Percentiles rank a stretch among this genome's conserved stretches.
Conservation (phyloP, 2,888 invertebrate genomes). For the Cephalotes varians region DNA sequence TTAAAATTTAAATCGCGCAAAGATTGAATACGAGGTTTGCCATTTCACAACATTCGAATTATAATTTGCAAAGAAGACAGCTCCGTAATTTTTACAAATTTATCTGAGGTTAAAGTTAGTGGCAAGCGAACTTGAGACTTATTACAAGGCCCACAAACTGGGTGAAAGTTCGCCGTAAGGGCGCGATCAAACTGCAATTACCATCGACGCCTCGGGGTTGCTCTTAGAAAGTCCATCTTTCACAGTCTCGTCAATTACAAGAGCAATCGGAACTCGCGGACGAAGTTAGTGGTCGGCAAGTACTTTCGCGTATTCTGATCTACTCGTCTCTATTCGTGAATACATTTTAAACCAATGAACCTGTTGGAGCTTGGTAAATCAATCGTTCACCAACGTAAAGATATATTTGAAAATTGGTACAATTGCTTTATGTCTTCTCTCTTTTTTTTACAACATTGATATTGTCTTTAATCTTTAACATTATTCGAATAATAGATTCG, state of each 20-base stretch:
- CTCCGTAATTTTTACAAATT: slow-evolving; percentile 36
- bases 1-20: not conserved
- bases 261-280: slow-evolving; percentile 69
- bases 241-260: slow-evolving; percentile 68
- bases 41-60: slow-evolving; percentile 14
- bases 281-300: slow-evolving; percentile 37
- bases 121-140: slow-evolving; percentile 46
- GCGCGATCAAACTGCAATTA: slow-evolving; percentile 71
- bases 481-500: not conserved
- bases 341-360: slow-evolving; percentile 54
- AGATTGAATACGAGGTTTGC: not conserved
- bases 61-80: slow-evolving; percentile 3
- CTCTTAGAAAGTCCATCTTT: slow-evolving; percentile 63
- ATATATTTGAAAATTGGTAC: not conserved
- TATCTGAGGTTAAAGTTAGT: slow-evolving; percentile 40
- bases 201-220: slow-evolving; percentile 50
- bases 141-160: slow-evolving; percentile 49
- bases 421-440: not conserved
- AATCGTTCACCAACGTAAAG: not conserved
- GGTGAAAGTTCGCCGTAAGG: slow-evolving; percentile 67
- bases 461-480: slow-evolving; percentile 3
- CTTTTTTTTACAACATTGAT: not conserved
- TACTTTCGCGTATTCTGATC: slow-evolving; percentile 69
- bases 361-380: slow-evolving; percentile 63
- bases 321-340: slow-evolving; percentile 52